Evolutionary conservation across 1,140 invertebrate genomes (phyloP).

Genomic region (Amphibalanus amphitrite): DNA sequence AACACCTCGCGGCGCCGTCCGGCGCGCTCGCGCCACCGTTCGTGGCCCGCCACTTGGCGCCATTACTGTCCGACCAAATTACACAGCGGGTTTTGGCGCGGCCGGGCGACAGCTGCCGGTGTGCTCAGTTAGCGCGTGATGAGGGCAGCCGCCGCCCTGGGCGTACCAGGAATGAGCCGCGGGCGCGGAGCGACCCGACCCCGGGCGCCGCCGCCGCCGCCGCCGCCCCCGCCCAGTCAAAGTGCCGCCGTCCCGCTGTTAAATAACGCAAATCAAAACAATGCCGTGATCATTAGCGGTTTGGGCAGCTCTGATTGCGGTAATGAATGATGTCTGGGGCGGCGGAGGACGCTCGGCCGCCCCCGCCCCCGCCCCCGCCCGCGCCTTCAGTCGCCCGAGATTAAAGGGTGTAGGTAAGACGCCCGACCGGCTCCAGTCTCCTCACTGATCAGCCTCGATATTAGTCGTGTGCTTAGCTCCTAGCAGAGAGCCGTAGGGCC

Average conservation of each 20-base stretch:
- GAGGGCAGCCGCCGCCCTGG: neutral
- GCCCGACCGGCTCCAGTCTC: too few species aligned
- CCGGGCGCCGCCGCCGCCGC: too few species aligned
- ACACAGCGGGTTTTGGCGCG: neutral
- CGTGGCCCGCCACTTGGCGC: neutral
- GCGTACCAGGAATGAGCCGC: neutral
- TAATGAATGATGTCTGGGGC: neutral
- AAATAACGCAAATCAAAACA: constrained; percentile 2
- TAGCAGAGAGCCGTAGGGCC: too few species aligned
- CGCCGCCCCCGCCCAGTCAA: neutral
- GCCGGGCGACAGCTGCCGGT: neutral
- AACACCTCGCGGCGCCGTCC: neutral
- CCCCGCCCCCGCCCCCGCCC: too few species aligned
- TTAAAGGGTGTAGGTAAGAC: too few species aligned
- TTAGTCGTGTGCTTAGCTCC: too few species aligned
- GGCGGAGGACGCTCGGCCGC: too few species aligned
- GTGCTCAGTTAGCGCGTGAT: neutral
- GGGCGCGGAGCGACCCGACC: too few species aligned
- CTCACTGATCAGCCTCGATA: too few species aligned
- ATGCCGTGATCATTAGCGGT: neutral
- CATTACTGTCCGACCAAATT: neutral
- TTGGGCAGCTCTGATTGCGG: neutral
- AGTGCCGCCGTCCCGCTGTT: neutral
- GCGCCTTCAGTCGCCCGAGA: too few species aligned
- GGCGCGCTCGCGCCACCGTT: neutral